These are phyloP conservation scores for Lophochroa leadbeateri DNA, from an alignment of 2,113 vertebrate genomes.

Conservation along the genomic window DNA sequence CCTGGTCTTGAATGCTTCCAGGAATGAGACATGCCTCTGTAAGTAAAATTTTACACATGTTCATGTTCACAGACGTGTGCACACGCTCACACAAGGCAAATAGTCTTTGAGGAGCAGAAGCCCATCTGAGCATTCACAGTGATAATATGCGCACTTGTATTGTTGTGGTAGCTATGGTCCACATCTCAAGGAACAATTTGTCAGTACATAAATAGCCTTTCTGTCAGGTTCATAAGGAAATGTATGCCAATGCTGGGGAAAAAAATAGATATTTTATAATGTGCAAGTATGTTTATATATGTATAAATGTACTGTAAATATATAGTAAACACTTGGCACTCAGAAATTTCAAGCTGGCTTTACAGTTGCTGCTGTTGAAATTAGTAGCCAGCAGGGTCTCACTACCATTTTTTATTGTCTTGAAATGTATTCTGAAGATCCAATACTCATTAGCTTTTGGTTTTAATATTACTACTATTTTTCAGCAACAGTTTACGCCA, in stretches of 20 bases:
- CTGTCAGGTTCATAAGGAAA: accelerated
- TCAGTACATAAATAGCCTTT: background rate
- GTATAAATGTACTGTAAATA: background rate
- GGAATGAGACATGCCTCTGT: background rate
- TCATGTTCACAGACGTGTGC: accelerated
- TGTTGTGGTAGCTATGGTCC: background rate
- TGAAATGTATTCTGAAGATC: background rate
- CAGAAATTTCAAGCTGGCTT: background rate
- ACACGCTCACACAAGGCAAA: accelerated
- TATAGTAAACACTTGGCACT: background rate
- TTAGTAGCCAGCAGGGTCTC: background rate
- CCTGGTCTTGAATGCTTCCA: background rate
- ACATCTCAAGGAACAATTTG: background rate
- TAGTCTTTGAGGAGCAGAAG: background rate
- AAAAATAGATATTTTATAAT: background rate
- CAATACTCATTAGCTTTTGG: background rate
- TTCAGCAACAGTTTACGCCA: background rate
- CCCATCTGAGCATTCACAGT: background rate
- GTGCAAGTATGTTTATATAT: background rate
- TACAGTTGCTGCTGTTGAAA: background rate
- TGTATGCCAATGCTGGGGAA: accelerated
- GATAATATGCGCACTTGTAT: background rate
- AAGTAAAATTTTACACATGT: background rate
- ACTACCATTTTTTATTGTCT: background rate
- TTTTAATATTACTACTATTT: background rate